phyloP scores from a whole-genome alignment of 1,140 invertebrate species.

The Macrotrachela quadricornifera region DNA sequence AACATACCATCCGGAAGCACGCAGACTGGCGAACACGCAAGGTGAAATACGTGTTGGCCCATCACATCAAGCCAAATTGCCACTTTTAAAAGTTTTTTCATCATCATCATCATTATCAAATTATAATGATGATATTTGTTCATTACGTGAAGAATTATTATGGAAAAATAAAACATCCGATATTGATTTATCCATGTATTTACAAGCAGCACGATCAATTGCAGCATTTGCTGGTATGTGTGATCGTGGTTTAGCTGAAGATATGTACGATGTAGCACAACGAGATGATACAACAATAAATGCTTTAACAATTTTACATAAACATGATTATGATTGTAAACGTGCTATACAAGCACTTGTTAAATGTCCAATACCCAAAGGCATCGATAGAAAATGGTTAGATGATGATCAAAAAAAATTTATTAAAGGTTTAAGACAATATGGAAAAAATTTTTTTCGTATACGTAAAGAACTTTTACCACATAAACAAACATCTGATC shows the following conservation, averaged over 20 bases:
- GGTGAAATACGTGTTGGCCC: constrained; percentile 81
- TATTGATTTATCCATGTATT: constrained; percentile 83
- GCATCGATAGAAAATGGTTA: constrained; percentile 77
- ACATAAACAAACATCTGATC: constrained; percentile 28
- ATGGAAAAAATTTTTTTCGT: constrained; percentile 97
- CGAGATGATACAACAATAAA: constrained; percentile 92
- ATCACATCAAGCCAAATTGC: constrained; percentile 66
- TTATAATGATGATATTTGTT: too few relatives aligned
- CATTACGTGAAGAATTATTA: too few relatives aligned
- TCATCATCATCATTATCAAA: too few relatives aligned
- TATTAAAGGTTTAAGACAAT: constrained; percentile 85
- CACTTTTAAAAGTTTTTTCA: constrained; percentile 23
- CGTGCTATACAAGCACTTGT: constrained; percentile 58
- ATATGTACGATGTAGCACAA: constrained; percentile 62
- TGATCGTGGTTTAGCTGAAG: constrained; percentile 49
- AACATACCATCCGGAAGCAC: constrained; percentile 39
- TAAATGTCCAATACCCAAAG: constrained; percentile 80
- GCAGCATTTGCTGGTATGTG: constrained; percentile 83
- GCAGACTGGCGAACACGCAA: constrained; percentile 55
- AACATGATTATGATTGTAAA: background rate
- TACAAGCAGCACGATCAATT: constrained; percentile 59
- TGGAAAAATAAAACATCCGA: constrained; percentile 49
- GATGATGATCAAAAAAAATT: constrained; percentile 86
- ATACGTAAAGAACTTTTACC: constrained; percentile 84
- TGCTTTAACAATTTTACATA: constrained; percentile 62